Base-by-base conservation (phyloP, 1,140 invertebrate genomes). In the Lucilia cuprina region DNA sequence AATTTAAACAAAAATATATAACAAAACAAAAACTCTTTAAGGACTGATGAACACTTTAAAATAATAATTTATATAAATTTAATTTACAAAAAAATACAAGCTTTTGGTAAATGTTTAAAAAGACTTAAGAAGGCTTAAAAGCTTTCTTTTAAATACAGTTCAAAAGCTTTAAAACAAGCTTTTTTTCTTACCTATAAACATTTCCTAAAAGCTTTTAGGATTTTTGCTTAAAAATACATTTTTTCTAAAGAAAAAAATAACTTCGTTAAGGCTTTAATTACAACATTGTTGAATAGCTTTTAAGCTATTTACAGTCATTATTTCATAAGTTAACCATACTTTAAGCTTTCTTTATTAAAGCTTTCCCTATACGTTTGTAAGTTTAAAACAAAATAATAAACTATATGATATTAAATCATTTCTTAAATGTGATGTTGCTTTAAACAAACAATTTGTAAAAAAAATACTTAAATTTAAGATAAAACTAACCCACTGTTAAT, bases 371-470 rank as follows among this genome's bases (percentile, higher is more conserved):
- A n/a, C 14, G 21, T 70, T 70, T 70, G 21, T 21, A 70, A 60
- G 55, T 60, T 60, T n/a, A 60, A 17, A n/a, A n/a, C 55, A 60
- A 60, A 60, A 30, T 30, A 30, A 30, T 30, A 17, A 17, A 60
- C 55, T 60, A 60, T 50, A 65, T 83, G 82, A 74, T 83, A 83
- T 83, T 83, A 74, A 60, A 65, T 47, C 19, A 34, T 47, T 65
- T 70, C n/a, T 65, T 74, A 65, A 83, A 83, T 83, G 82, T 83
- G 50, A 83, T 83, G 47, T 83, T 83, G 82, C 82, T 74, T 80
- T 49, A 49, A 49, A 21, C n/a, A 80, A 50, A 80, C 30, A 80
- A 80, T 41, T 65, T 55, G 17, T 21, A 82, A 82, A 50, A 82
- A 82, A 65, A 82, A 82, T n/a, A 21, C 49, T 47, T 50, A 65